A percentile compares a stretch with the other conserved stretches of the same genome.
These are phyloP conservation scores for Trichonephila inaurata DNA, from an alignment of 1,140 invertebrate genomes.

Conservation along the genomic window DNA sequence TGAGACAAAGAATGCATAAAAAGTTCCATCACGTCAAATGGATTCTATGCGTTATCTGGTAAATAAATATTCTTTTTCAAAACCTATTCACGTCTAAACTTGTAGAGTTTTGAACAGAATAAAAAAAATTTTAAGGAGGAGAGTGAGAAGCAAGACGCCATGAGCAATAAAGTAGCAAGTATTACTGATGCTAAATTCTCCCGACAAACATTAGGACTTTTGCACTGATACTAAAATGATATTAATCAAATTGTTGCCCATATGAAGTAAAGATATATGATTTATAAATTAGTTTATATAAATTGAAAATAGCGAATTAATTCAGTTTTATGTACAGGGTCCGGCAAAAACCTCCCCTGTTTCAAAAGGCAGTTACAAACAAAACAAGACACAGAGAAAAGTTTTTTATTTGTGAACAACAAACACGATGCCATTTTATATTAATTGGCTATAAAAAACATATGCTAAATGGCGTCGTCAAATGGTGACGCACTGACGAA, in stretches of 20 bases:
- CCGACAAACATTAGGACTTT: neutral
- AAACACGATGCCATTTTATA: too few species aligned
- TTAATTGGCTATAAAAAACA: too few species aligned
- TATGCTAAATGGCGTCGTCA: too few species aligned
- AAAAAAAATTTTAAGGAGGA: neutral
- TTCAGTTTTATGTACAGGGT: too few species aligned
- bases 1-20: conserved; percentile 5
- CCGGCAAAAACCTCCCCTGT: too few species aligned
- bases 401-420: too few species aligned
- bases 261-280: too few species aligned
- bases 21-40: neutral
- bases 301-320: too few species aligned
- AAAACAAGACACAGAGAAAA: too few species aligned
- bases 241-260: neutral
- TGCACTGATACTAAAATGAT: neutral
- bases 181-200: neutral
- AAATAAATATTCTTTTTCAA: neutral
- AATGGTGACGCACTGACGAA: too few species aligned
- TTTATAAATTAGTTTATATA: too few species aligned
- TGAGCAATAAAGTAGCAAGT: neutral
- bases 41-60: neutral
- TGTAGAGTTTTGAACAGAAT: neutral
- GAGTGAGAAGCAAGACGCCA: neutral
- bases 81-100: neutral
- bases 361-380: too few species aligned